Base-by-base conservation (phyloP, 2,888 invertebrate species). In the Cephus sareptanus region DNA sequence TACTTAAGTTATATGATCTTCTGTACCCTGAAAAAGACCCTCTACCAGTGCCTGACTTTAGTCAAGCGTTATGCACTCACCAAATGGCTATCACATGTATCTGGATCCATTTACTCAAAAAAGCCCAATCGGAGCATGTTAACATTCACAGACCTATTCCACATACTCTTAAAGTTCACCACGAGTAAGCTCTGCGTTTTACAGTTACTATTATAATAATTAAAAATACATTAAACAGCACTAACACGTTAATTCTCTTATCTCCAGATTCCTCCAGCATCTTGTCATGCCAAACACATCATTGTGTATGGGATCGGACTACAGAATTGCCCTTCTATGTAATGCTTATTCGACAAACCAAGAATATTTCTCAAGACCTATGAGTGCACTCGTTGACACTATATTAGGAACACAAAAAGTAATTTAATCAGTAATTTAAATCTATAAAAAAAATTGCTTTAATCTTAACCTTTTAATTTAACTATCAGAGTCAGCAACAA, bases 261-360 rank as follows among this genome's bases (percentile, higher is more conserved):
- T 31, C 69, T 11, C 23, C 86, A 96, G 97, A 92, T 98, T 96
- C 89, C 92, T 98, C 13, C 97, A 97, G 89, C 97, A 97, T 90
- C 92, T 97, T 40, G 95, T 96, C 81, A 95, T 96, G 84, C 96
- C 96, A 3, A 96, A 94, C 86, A 94, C 95, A 56, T 93, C 95
- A 15, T 92, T 96, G 79, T 94, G 94, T 69, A 96, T 96, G 94
- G 96, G 96, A 1, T 94, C 96, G 68, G 98, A 98, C 92, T 99
- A 96, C 90, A 94, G 97, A 80, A 97, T 98, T 83, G 97, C 98
- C 0, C 93, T 99, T 40, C 93, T 99, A 0, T 98, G 98, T 91
- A 99, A 99, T 92, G 98, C 98, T 0, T 99, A 97, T 89, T 97
- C 97, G 1, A 98, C 98, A 0, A 98, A 98, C 92, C 96, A 97